Percentiles rank a stretch among this genome's conserved stretches.
These are phyloP conservation scores for Acrossocheilus wenchowensis DNA, from an alignment of 2,797 vertebrate species.

Conservation along the genomic window DNA sequence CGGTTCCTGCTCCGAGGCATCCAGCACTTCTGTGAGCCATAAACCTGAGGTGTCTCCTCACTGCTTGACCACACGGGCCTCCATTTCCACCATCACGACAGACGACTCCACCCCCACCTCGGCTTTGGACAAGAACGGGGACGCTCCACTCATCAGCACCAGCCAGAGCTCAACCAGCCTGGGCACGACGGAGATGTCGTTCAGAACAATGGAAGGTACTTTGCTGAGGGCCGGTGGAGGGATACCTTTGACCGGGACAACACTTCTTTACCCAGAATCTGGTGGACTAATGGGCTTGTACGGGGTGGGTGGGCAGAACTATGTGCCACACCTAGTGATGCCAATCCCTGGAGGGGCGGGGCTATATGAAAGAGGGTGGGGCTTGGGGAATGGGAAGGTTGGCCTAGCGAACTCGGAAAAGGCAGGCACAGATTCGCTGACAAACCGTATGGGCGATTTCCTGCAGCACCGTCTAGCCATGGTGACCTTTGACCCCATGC, in stretches of 20 bases:
- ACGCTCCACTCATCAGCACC: conserved; percentile 42
- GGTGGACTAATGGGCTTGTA: conserved; percentile 70
- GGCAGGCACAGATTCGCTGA: conserved; percentile 61
- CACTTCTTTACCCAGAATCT: conserved; percentile 63
- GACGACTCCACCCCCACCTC: conserved; percentile 69
- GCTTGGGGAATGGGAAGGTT: conserved; percentile 62
- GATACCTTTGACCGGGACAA: conserved; percentile 62
- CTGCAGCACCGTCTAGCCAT: conserved; percentile 83
- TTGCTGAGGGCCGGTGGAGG: conserved; percentile 67
- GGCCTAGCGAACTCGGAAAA: conserved; percentile 34
- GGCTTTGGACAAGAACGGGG: conserved; percentile 61
- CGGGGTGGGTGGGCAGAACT: conserved; percentile 72
- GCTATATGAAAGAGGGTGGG: conserved; percentile 33
- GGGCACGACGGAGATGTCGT: conserved; percentile 67
- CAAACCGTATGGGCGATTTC: conserved; percentile 83
- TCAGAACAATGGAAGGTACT: conserved; percentile 78
- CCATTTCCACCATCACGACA: conserved; percentile 70
- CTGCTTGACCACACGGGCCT: conserved; percentile 67
- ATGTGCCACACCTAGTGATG: conserved; percentile 69
- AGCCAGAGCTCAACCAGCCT: conserved; percentile 53
- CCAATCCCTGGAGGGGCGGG: conserved; percentile 65
- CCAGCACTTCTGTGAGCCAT: conserved; percentile 34
- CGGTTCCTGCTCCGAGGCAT: conserved; percentile 46
- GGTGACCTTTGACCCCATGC: conserved; percentile 86
- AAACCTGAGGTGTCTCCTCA: conserved; percentile 28